Base-by-base conservation (phyloP, 2,113 vertebrate genomes). In the Oryzias javanicus region DNA sequence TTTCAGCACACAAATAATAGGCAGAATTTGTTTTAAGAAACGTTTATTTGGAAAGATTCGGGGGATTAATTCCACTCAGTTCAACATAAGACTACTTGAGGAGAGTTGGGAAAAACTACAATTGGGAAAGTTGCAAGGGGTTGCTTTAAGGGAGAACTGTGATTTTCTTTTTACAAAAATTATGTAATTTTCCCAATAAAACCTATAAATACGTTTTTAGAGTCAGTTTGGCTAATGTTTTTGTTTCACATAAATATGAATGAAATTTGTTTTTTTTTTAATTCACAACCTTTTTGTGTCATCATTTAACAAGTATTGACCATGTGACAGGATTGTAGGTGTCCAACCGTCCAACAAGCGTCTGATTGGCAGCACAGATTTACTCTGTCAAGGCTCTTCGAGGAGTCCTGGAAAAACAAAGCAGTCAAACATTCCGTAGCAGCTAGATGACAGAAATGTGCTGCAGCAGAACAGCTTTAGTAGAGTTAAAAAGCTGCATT, bases 361-460 rank as follows among this genome's bases (percentile, higher is more conserved):
- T 57, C 24, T 15, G 19, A 58, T 42, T 51, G 14, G n/a, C 17
- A 4, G 14, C 27, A 13, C 19, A 42, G 44, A 29, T 22, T 67
- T 45, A 57, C 35, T 55, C 48, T 60, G 61, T 70, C 65, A 55
- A 57, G n/a, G n/a, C 54, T 65, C 57, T 78, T 71, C 58, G 54
- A 75, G 71, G 63, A 64, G 63, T 63, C 60, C 65, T 6, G 17
- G 64, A 62, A 78, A 80, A 74, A 85, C 67, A 66, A 60, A 50
- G 58, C 20, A 76, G 57, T 75, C 61, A 62, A 79, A 68, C 72
- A 47, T 81, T 85, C 55, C 87, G 88, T 89, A 84, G 71, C 78
- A 81, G 57, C 63, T 57, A 81, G 55, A 68, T 81, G 80, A 80
- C 70, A 82, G 57, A 56, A 55, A 41, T 53, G 67, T 42, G 45